Percentiles rank a stretch among this genome's conserved stretches.
Evolutionary conservation across 2,113 vertebrate species (phyloP).

Genomic region (Acanthochromis polyacanthus): DNA sequence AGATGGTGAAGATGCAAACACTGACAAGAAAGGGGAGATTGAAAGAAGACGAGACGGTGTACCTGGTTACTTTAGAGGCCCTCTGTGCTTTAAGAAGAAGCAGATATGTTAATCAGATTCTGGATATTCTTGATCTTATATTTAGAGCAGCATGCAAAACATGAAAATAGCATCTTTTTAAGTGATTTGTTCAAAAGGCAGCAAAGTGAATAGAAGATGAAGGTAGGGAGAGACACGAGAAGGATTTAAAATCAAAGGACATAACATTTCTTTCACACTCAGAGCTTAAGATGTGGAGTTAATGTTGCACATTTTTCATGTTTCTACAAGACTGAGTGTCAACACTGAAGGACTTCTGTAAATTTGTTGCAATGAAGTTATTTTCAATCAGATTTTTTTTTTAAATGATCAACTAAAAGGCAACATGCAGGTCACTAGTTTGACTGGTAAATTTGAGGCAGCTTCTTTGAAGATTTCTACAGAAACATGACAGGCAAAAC

Average conservation of each 20-base stretch:
- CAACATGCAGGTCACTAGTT: background rate
- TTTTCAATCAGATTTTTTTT: background rate
- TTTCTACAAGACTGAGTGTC: background rate
- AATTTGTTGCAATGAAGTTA: background rate
- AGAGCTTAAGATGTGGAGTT: background rate
- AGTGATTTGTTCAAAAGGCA: background rate
- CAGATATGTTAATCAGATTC: background rate
- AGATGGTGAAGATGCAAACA: constrained; percentile 45
- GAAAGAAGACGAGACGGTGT: constrained; percentile 2
- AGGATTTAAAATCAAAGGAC: background rate
- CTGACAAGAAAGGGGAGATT: constrained; percentile 32
- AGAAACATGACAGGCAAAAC: background rate
- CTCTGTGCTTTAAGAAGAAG: background rate
- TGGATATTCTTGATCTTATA: background rate
- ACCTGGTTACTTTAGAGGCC: background rate
- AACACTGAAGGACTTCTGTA: background rate
- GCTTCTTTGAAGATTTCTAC: no score
- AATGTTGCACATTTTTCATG: no score
- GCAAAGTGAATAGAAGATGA: background rate
- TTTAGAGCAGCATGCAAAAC: background rate
- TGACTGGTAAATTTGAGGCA: no score
- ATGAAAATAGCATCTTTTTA: background rate
- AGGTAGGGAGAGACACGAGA: background rate
- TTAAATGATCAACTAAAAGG: background rate
- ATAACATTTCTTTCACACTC: background rate